phyloP scores from a whole-genome alignment of 2,797 vertebrate species.

The Danio jaintianensis region DNA sequence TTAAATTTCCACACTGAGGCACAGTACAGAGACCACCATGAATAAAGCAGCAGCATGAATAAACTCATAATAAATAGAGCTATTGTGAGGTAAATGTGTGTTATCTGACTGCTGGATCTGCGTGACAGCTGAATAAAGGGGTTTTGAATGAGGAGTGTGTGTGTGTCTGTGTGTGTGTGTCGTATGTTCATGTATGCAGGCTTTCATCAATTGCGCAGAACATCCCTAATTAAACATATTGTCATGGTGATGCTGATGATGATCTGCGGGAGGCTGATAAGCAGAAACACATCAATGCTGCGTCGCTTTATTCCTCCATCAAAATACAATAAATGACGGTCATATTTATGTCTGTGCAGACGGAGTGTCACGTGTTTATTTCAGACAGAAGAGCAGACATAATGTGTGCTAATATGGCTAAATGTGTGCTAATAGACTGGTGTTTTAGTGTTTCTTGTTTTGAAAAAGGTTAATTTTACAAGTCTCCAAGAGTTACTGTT shows the following conservation, averaged over 20 bases:
- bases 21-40: slow-evolving; percentile 30
- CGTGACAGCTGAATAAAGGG: slow-evolving; percentile 56
- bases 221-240: slow-evolving; percentile 60
- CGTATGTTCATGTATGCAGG: slow-evolving; percentile 41
- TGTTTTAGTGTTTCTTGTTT: no score
- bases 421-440: no score
- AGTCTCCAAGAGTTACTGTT: no score
- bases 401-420: no score
- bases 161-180: slow-evolving; percentile 12
- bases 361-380: slow-evolving; percentile 41
- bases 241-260: slow-evolving; percentile 58
- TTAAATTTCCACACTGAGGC: not conserved
- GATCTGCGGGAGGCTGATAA: slow-evolving; percentile 57
- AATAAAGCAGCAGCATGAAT: slow-evolving; percentile 37
- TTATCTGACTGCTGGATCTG: slow-evolving; percentile 47
- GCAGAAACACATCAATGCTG: slow-evolving; percentile 42
- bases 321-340: no score
- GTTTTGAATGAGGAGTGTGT: slow-evolving; percentile 35
- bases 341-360: no score
- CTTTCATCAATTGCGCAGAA: slow-evolving; percentile 48
- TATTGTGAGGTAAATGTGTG: slow-evolving; percentile 43
- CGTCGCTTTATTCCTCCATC: no score
- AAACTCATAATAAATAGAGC: slow-evolving; percentile 58
- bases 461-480: no score
- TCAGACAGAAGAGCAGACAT: slow-evolving; percentile 53